Evolutionary conservation across 2,797 vertebrate genomes (phyloP).

Genomic region (Delichon dasypus): DNA sequence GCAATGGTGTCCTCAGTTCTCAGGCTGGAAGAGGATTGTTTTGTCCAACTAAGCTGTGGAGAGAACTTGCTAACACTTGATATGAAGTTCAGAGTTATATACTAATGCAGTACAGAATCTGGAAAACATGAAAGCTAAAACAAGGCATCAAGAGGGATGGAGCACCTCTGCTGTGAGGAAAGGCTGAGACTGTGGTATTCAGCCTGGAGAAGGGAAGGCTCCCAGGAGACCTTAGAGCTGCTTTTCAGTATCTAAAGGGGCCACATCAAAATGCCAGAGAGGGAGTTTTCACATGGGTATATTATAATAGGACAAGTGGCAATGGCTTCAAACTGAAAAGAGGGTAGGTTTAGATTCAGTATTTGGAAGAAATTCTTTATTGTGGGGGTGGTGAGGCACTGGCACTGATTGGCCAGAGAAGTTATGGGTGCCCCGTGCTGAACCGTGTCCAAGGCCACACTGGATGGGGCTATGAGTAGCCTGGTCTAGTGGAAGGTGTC

Average conservation of each 20-base stretch:
- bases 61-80: not conserved
- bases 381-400: not conserved
- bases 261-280: not conserved
- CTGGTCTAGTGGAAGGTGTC: not conserved
- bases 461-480: not conserved
- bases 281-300: not conserved
- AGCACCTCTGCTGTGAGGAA: not conserved
- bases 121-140: not conserved
- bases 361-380: not conserved
- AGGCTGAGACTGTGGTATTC: not conserved
- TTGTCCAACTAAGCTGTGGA: too few species aligned
- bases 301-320: not conserved
- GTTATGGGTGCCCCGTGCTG: not conserved
- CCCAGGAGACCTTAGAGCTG: not conserved
- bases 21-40: not conserved
- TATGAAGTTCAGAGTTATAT: not conserved
- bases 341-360: not conserved
- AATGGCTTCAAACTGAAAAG: not conserved
- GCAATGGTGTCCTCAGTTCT: rapidly evolving
- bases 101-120: not conserved
- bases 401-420: not conserved
- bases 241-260: not conserved
- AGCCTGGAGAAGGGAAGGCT: not conserved
- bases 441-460: rapidly evolving
- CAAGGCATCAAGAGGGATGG: not conserved